These are phyloP conservation scores for Zaprionus vittiger DNA, from an alignment of 1,140 invertebrate species.

Conservation along the genomic window DNA sequence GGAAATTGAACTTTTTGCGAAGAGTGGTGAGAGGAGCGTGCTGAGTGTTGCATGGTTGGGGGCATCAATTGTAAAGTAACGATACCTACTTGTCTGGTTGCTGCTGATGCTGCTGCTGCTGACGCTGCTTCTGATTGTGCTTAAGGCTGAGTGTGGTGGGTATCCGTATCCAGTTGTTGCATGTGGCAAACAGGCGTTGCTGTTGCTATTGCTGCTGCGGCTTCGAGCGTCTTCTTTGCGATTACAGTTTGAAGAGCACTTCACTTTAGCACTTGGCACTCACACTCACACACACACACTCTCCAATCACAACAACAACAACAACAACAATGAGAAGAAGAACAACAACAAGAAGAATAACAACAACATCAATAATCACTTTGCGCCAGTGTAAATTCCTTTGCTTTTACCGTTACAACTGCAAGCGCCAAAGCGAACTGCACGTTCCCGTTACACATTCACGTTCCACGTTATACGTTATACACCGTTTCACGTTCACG, in stretches of 20 bases:
- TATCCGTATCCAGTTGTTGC: constrained; percentile 79
- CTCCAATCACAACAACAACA: constrained; percentile 21
- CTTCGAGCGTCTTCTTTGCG: constrained; percentile 8
- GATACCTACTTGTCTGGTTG: constrained; percentile 65
- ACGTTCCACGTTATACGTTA: constrained; percentile 24
- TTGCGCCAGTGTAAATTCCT: constrained; percentile 14
- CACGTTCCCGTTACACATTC: constrained; percentile 16
- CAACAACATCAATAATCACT: constrained; percentile 33
- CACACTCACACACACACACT: background rate
- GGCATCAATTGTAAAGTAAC: constrained; percentile 43
- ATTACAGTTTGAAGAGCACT: constrained; percentile 66
- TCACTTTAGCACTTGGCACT: constrained; percentile 56
- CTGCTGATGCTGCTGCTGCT: background rate
- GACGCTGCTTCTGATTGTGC: constrained; percentile 14
- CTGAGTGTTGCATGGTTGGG: constrained; percentile 4
- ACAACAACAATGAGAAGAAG: background rate
- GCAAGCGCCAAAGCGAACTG: constrained; percentile 14
- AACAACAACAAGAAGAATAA: constrained; percentile 3
- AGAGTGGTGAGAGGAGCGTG: constrained; percentile 20
- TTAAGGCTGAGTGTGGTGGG: constrained; percentile 45
- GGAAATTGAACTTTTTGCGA: constrained; percentile 80
- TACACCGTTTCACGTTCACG: constrained; percentile 8
- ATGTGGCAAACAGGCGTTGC: constrained; percentile 42
- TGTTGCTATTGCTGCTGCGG: constrained; percentile 6
- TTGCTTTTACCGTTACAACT: constrained; percentile 24